Conservation (phyloP, 2,888 invertebrate species). For the Anagyrus pseudococci region DNA sequence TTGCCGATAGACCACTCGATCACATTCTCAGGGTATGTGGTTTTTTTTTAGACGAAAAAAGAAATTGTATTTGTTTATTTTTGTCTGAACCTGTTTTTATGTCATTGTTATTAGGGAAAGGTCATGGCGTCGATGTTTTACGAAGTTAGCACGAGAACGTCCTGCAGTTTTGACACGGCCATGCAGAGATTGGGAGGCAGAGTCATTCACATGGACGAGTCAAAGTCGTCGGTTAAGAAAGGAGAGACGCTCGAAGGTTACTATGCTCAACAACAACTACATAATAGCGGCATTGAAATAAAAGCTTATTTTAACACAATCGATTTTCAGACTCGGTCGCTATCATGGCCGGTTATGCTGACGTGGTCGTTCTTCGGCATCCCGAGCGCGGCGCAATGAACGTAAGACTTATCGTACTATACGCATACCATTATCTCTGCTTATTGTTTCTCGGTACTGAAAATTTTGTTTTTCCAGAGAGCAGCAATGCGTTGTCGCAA, state of each 20-base stretch:
- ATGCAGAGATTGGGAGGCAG: slow-evolving; percentile 96
- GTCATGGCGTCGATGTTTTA: slow-evolving; percentile 96
- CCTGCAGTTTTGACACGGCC: slow-evolving; percentile 94
- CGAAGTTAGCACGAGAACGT: slow-evolving; percentile 96
- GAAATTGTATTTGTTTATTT: no score
- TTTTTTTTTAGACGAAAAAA: neutral
- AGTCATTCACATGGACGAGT: slow-evolving; percentile 89
- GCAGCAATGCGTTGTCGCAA: slow-evolving; percentile 84
- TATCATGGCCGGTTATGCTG: slow-evolving; percentile 91
- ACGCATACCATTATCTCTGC: no score
- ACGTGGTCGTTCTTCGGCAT: slow-evolving; percentile 93
- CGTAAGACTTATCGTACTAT: no score
- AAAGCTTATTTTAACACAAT: no score
- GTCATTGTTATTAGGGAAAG: slow-evolving; percentile 71
- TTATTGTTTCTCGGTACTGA: neutral
- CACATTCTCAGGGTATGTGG: slow-evolving; percentile 75
- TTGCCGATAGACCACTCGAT: slow-evolving; percentile 83
- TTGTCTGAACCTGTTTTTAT: neutral
- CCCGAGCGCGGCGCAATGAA: slow-evolving; percentile 90
- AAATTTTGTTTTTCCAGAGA: slow-evolving; percentile 64
- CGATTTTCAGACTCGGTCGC: slow-evolving; percentile 71
- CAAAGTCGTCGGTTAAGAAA: slow-evolving; percentile 92
- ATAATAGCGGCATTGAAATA: no score
- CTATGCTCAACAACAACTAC: neutral
- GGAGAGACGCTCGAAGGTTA: slow-evolving; percentile 91